These are phyloP conservation scores for Drosophila lacertosa DNA, from an alignment of 1,140 invertebrate species.

Conservation along the genomic window DNA sequence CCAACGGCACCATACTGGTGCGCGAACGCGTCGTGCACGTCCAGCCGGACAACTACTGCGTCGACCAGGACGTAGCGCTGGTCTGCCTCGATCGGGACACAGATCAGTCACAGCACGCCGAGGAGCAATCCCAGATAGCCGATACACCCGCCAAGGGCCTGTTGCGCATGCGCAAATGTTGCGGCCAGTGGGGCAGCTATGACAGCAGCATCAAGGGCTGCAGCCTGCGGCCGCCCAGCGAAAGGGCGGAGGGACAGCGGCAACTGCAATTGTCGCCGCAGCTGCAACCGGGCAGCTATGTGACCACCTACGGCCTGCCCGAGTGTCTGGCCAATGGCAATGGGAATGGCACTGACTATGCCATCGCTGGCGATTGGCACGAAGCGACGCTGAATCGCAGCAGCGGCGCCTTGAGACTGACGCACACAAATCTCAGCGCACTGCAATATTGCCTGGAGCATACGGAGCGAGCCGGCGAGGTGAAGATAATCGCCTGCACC, in stretches of 20 bases:
- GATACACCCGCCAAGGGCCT: background rate
- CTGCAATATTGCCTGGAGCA: slow-evolving; percentile 79
- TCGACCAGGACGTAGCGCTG: slow-evolving; percentile 86
- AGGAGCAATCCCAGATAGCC: too few species aligned
- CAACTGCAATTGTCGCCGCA: slow-evolving; percentile 39
- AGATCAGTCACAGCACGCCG: too few species aligned
- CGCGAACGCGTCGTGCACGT: slow-evolving; percentile 81
- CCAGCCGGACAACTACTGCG: slow-evolving; percentile 85
- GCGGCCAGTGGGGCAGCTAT: slow-evolving; percentile 86
- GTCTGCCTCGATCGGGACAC: slow-evolving; percentile 85
- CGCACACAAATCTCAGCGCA: slow-evolving; percentile 49
- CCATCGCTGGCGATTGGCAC: slow-evolving; percentile 85
- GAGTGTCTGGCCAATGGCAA: slow-evolving; percentile 77
- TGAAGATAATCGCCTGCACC: slow-evolving; percentile 88
- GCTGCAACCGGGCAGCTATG: slow-evolving; percentile 50
- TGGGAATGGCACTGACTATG: slow-evolving; percentile 81
- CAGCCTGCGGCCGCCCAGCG: slow-evolving; percentile 19
- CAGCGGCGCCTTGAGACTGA: slow-evolving; percentile 48
- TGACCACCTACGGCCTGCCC: slow-evolving; percentile 83
- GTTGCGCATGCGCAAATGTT: slow-evolving; percentile 86
- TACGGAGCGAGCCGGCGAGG: slow-evolving; percentile 66
- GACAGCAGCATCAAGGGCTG: slow-evolving; percentile 85
- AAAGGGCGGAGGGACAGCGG: slow-evolving; percentile 25
- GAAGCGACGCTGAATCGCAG: slow-evolving; percentile 64
- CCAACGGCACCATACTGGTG: slow-evolving; percentile 86